Percentiles rank a stretch among this genome's conserved stretches.
These are phyloP conservation scores for Sorex fumeus DNA, from an alignment of 2,113 vertebrate species.

Conservation along the genomic window DNA sequence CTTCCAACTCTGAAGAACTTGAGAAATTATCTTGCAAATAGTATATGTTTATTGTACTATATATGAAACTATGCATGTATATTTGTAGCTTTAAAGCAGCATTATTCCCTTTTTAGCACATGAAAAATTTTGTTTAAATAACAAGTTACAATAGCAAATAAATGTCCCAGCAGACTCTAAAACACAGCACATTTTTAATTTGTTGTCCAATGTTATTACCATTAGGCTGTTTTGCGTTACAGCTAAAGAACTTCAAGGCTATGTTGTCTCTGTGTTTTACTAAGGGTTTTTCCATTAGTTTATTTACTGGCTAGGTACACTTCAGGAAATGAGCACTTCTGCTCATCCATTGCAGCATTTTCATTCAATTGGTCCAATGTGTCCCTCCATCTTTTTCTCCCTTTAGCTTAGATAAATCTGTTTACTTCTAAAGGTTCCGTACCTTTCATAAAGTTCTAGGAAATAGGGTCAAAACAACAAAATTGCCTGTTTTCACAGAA, in stretches of 20 bases:
- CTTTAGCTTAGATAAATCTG: constrained; percentile 30
- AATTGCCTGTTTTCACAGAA: constrained; percentile 50
- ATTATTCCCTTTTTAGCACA: neutral
- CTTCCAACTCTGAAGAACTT: neutral
- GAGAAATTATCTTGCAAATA: neutral
- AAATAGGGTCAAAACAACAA: constrained; percentile 60
- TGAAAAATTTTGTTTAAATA: constrained; percentile 19
- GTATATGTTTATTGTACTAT: neutral
- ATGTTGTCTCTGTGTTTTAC: neutral
- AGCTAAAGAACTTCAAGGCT: neutral
- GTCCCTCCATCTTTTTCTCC: constrained; percentile 19
- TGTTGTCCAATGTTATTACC: neutral
- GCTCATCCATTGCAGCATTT: constrained; percentile 41
- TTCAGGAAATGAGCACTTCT: constrained; percentile 55
- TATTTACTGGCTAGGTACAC: constrained; percentile 16
- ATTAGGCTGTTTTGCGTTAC: neutral
- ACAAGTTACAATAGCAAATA: constrained; percentile 43
- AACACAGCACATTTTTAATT: neutral
- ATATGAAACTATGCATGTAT: neutral
- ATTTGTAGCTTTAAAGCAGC: constrained; percentile 7
- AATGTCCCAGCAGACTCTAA: neutral
- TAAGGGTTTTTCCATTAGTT: constrained; percentile 51
- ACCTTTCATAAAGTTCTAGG: constrained; percentile 67
- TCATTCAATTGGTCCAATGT: constrained; percentile 33
- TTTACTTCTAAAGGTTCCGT: constrained; percentile 54